phyloP scores from a whole-genome alignment of 53 echinoderm and acorn worm species.

The Hippasteria phrygiana region DNA sequence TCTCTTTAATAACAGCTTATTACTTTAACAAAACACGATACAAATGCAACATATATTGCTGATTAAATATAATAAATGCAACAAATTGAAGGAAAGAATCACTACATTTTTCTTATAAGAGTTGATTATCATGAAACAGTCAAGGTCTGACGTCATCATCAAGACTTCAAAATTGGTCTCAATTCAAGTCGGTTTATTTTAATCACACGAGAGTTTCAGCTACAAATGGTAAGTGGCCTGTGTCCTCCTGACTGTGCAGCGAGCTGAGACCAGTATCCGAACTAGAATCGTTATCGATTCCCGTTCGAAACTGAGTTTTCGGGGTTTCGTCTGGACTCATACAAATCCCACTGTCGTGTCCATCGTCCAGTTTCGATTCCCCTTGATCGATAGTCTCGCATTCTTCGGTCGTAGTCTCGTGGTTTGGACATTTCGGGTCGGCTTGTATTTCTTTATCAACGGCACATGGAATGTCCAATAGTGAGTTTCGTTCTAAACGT shows the following conservation, averaged over 20 bases:
- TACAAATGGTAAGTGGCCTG: conserved; percentile 51
- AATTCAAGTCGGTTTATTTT: no score
- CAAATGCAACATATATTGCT: no score
- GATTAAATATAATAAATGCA: no score
- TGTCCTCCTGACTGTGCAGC: conserved; percentile 88
- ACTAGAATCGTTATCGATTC: conserved; percentile 77
- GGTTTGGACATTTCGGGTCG: not conserved
- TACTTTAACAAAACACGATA: no score
- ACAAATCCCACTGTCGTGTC: conserved; percentile 57
- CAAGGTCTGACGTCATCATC: no score
- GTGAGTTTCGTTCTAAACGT: conserved; percentile 56
- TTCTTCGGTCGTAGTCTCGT: conserved; percentile 6
- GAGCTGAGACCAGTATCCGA: conserved; percentile 98
- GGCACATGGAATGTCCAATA: conserved; percentile 1
- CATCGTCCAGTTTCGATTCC: conserved; percentile 54
- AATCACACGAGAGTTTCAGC: conserved; percentile 73
- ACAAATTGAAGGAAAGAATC: no score
- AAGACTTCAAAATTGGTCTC: no score
- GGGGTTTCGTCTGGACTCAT: conserved; percentile 47
- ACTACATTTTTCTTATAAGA: no score
- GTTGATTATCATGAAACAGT: no score
- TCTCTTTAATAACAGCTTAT: no score
- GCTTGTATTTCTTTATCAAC: not conserved
- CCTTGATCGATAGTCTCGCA: not conserved
- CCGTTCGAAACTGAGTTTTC: not conserved